Percentiles rank a stretch among this genome's conserved stretches.
phyloP scores from a whole-genome alignment of 2,797 vertebrate genomes.

The Zenarchopterus dispar region DNA sequence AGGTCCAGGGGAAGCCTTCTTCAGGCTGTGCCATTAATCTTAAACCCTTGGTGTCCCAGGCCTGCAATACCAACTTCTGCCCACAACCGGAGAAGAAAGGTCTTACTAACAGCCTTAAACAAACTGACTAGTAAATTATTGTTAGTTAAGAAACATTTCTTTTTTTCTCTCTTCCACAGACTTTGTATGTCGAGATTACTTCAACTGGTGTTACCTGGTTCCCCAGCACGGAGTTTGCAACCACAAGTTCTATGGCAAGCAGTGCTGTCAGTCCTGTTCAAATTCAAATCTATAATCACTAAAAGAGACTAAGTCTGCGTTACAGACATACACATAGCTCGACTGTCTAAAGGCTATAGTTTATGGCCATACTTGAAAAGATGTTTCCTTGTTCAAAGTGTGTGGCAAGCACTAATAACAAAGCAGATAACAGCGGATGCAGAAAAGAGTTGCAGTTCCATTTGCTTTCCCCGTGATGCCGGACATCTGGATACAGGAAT shows the following conservation, averaged over 20 bases:
- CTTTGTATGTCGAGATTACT: slow-evolving; percentile 83
- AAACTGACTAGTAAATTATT: background rate
- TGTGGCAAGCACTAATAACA: slow-evolving; percentile 59
- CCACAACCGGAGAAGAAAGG: slow-evolving; percentile 80
- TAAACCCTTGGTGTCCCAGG: slow-evolving; percentile 83
- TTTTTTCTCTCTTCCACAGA: slow-evolving; percentile 68
- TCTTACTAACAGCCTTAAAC: slow-evolving; percentile 20
- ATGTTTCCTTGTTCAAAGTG: slow-evolving; percentile 55
- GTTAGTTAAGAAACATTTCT: background rate
- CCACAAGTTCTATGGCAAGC: slow-evolving; percentile 88
- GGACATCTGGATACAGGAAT: slow-evolving; percentile 74
- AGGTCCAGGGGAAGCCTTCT: slow-evolving; percentile 76
- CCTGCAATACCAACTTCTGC: slow-evolving; percentile 91
- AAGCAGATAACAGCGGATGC: slow-evolving; percentile 55
- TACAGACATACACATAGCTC: slow-evolving; percentile 43
- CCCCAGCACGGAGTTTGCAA: slow-evolving; percentile 87
- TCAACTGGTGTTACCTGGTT: slow-evolving; percentile 89
- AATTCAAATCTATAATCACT: slow-evolving; percentile 83
- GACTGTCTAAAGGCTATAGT: slow-evolving; percentile 52
- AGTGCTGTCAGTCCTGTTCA: slow-evolving; percentile 89
- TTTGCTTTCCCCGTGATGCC: slow-evolving; percentile 67
- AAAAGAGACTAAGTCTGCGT: slow-evolving; percentile 26
- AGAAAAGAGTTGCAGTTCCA: slow-evolving; percentile 45
- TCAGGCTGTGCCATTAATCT: slow-evolving; percentile 76
- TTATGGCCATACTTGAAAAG: slow-evolving; percentile 48